Percentiles rank a stretch among this genome's conserved stretches.
These are phyloP conservation scores for Plebejus anna DNA, from an alignment of 2,888 invertebrate species.

Conservation along the genomic window DNA sequence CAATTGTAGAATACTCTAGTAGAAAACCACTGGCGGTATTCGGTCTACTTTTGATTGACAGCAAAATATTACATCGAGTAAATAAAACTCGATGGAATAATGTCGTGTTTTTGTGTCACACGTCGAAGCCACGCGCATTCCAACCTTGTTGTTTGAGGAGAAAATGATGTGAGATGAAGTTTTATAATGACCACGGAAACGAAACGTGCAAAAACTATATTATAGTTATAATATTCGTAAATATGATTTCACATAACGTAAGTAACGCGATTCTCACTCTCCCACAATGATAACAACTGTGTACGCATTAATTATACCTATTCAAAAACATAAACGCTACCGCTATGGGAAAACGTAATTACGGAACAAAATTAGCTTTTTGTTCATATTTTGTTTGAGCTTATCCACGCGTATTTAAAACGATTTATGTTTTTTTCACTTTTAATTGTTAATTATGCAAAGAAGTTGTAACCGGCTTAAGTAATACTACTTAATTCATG, in stretches of 20 bases:
- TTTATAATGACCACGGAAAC: constrained; percentile 22
- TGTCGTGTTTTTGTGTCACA: constrained; percentile 11
- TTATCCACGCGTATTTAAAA: constrained; percentile 19
- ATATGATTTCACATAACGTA: constrained; percentile 36
- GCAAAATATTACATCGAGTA: background rate
- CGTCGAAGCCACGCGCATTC: background rate
- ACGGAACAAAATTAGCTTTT: constrained; percentile 28
- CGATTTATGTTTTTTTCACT: constrained; percentile 15
- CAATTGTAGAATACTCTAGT: background rate
- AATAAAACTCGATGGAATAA: background rate
- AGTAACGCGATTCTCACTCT: constrained; percentile 33
- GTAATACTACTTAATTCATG: background rate
- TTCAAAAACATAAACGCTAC: constrained; percentile 38
- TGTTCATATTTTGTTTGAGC: constrained; percentile 10
- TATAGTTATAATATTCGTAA: constrained; percentile 6
- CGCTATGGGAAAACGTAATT: constrained; percentile 40
- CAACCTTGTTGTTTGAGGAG: constrained; percentile 21
- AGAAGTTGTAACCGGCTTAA: background rate
- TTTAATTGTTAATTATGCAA: constrained; percentile 11
- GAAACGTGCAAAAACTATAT: constrained; percentile 5
- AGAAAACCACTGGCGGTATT: background rate
- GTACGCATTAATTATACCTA: constrained; percentile 43
- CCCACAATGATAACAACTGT: constrained; percentile 41
- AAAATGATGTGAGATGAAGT: constrained; percentile 16
- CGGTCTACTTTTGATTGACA: constrained; percentile 9